Evolutionary conservation across 2,113 vertebrate genomes (phyloP).

Genomic region (Cranoglanis bouderius): DNA sequence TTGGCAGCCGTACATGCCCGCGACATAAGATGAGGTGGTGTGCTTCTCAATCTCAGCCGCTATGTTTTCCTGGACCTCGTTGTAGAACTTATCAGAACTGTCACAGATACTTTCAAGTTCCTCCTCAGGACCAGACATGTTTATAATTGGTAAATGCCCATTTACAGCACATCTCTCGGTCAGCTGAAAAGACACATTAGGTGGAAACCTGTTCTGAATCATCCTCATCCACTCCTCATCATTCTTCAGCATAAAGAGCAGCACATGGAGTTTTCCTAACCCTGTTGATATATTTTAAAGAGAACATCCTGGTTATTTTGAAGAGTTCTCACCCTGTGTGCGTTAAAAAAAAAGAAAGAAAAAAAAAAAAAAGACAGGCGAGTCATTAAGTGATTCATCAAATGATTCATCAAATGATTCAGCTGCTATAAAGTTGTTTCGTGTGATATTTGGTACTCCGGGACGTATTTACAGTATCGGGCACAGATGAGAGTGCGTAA

Average conservation of each 20-base stretch:
- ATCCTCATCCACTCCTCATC: background rate
- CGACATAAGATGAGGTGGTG: no score
- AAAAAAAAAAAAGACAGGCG: background rate
- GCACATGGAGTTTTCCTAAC: background rate
- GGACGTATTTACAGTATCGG: no score
- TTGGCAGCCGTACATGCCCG: no score
- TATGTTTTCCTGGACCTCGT: background rate
- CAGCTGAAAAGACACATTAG: background rate
- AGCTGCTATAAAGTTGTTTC: background rate
- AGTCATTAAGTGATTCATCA: background rate
- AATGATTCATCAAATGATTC: background rate
- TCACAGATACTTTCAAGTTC: background rate
- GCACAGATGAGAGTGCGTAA: no score
- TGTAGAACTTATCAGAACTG: background rate
- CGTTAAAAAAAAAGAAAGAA: no score
- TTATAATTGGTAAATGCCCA: background rate
- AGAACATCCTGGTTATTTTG: background rate
- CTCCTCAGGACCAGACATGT: background rate
- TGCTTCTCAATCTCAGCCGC: background rate
- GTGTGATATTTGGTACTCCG: no score
- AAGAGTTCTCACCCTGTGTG: background rate
- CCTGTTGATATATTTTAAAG: background rate
- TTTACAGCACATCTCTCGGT: background rate
- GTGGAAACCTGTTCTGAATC: background rate
- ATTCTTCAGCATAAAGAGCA: background rate